Conservation (phyloP, 1,140 invertebrate genomes). For the Coptotermes formosanus region DNA sequence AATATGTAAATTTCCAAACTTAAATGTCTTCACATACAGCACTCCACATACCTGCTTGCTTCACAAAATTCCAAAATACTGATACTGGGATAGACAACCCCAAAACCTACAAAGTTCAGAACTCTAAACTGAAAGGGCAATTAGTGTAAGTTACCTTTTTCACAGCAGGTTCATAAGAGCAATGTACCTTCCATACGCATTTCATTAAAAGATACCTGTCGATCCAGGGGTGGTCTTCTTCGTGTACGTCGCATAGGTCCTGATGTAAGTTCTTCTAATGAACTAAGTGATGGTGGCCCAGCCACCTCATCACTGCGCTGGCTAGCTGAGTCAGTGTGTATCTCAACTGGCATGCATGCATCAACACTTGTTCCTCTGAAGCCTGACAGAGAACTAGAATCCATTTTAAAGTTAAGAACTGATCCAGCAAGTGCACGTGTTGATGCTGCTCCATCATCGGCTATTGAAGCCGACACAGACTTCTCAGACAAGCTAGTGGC, state of each 20-base stretch:
- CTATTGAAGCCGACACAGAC: conserved; percentile 63
- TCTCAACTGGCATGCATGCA: conserved; percentile 42
- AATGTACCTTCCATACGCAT: too few species aligned
- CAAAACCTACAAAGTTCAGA: too few species aligned
- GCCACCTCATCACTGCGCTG: conserved; percentile 40
- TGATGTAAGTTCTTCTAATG: conserved; percentile 51
- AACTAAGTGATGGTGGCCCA: conserved; percentile 48
- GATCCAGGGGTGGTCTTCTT: conserved; percentile 37
- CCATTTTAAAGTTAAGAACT: conserved; percentile 67
- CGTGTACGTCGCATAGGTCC: conserved; percentile 44
- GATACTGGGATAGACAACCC: too few species aligned
- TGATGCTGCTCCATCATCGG: conserved; percentile 68
- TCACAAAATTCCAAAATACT: too few species aligned
- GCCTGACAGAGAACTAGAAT: conserved; percentile 32
- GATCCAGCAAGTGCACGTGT: conserved; percentile 76
- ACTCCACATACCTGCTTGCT: too few species aligned
- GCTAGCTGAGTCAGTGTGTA: conserved; percentile 41
- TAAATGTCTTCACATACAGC: too few species aligned
- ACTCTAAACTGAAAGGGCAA: too few species aligned
- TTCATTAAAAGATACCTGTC: conserved; percentile 35
- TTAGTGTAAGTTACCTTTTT: too few species aligned
- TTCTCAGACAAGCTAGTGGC: conserved; percentile 67
- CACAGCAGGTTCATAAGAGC: too few species aligned
- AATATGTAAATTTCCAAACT: too few species aligned
- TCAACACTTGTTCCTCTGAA: conserved; percentile 32